A percentile compares a stretch with the other conserved stretches of the same genome.
Evolutionary conservation across 2,888 invertebrate genomes (phyloP).

Genomic region (Griposia aprilina): DNA sequence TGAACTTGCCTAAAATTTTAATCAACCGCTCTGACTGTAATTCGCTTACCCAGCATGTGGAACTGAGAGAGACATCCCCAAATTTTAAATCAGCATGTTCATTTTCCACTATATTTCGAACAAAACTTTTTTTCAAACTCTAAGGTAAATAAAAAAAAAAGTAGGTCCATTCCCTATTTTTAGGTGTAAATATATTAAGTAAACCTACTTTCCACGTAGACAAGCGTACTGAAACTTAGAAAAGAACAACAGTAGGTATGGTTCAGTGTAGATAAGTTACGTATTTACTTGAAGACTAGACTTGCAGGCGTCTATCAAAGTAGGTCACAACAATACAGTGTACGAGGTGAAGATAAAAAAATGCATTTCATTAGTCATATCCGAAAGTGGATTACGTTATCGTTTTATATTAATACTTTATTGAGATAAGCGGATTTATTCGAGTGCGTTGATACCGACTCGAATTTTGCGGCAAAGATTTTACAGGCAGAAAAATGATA

Average conservation of each 20-base stretch:
- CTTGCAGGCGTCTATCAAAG: constrained; percentile 37
- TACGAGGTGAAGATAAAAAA: constrained; percentile 31
- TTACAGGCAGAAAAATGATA: background rate
- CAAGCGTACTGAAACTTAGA: background rate
- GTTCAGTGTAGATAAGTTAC: constrained; percentile 14
- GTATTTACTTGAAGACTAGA: constrained; percentile 27
- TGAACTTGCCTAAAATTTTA: background rate
- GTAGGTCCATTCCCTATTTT: background rate
- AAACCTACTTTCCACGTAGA: background rate
- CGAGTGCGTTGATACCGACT: constrained; percentile 25
- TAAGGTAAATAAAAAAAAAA: background rate
- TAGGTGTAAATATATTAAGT: background rate
- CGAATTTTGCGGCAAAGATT: constrained; percentile 4
- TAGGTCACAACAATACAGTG: constrained; percentile 29
- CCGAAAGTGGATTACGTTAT: constrained; percentile 40
- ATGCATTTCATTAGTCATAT: constrained; percentile 39
- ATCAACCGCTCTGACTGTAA: background rate
- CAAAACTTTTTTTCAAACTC: background rate
- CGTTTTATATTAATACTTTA: constrained; percentile 40
- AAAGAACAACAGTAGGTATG: background rate
- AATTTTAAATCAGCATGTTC: background rate
- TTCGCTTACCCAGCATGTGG: background rate
- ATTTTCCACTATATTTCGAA: background rate
- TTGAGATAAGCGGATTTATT: constrained; percentile 46
- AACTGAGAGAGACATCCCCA: background rate